A percentile compares a stretch with the other conserved stretches of the same genome.
These are phyloP conservation scores for Hypanus sabinus DNA, from an alignment of 2,113 vertebrate genomes.

Conservation along the genomic window DNA sequence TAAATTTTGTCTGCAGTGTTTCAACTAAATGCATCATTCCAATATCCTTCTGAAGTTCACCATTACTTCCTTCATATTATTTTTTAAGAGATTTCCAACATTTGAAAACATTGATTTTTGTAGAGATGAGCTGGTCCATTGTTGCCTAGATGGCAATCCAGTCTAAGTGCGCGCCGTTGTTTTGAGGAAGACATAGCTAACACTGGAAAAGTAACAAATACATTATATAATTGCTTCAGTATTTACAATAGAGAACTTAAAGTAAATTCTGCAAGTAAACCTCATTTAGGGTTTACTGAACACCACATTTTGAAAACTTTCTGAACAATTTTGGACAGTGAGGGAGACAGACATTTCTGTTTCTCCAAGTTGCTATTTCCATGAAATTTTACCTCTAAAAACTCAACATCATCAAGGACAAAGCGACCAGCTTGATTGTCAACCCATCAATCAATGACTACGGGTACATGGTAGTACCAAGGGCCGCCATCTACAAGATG, in stretches of 20 bases:
- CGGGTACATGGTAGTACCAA: no score
- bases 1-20: background rate
- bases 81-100: background rate
- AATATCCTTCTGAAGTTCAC: background rate
- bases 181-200: background rate
- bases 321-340: background rate
- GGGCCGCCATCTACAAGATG: no score
- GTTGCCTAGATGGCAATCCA: background rate
- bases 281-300: background rate
- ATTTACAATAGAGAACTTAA: background rate
- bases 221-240: background rate
- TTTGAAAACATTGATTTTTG: background rate
- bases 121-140: background rate
- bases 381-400: no score
- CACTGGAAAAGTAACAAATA: background rate
- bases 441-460: no score
- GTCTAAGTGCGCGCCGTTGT: background rate
- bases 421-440: no score
- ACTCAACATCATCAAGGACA: no score
- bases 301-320: background rate
- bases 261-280: background rate
- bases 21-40: background rate
- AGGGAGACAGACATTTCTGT: background rate
- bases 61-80: background rate
- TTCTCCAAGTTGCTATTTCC: background rate